These are phyloP conservation scores for Oncorhynchus tshawytscha DNA, from an alignment of 2,113 vertebrate genomes.

Conservation along the genomic window DNA sequence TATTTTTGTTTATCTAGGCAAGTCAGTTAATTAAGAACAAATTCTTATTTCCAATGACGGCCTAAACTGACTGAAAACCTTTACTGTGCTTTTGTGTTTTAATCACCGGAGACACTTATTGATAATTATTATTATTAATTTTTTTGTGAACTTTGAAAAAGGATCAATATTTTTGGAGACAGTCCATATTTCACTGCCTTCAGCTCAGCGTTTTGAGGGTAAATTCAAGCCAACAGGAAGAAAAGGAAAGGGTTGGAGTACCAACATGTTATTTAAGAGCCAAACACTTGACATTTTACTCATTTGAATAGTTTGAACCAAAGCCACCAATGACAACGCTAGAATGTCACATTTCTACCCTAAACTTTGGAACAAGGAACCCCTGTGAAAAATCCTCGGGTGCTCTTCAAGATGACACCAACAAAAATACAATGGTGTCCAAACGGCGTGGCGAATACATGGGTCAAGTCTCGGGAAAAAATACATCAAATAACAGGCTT, in stretches of 20 bases:
- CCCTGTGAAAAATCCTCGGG: background rate
- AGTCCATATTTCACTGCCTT: background rate
- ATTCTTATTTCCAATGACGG: too few relatives aligned
- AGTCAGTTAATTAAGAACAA: too few relatives aligned
- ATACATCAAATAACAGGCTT: constrained; percentile 46
- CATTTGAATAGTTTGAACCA: constrained; percentile 47
- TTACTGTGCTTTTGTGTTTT: constrained; percentile 27
- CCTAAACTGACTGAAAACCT: constrained; percentile 47
- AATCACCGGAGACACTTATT: constrained; percentile 39
- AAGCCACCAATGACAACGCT: constrained; percentile 27
- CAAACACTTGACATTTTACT: constrained; percentile 45
- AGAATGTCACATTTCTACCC: constrained; percentile 31
- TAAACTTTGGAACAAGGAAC: constrained; percentile 19
- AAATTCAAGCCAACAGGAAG: background rate
- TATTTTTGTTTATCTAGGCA: too few relatives aligned
- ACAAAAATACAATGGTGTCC: constrained; percentile 36
- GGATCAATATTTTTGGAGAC: background rate
- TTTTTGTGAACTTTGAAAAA: constrained; percentile 1
- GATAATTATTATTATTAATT: constrained; percentile 19
- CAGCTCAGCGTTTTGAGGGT: background rate
- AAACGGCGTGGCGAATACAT: constrained; percentile 42
- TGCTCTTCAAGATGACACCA: constrained; percentile 26
- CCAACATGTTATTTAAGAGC: constrained; percentile 40
- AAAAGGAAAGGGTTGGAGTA: constrained; percentile 63
- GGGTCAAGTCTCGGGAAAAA: constrained; percentile 47